phyloP scores from a whole-genome alignment of 2,888 invertebrate genomes.

The Lasioglossum oenotherae region DNA sequence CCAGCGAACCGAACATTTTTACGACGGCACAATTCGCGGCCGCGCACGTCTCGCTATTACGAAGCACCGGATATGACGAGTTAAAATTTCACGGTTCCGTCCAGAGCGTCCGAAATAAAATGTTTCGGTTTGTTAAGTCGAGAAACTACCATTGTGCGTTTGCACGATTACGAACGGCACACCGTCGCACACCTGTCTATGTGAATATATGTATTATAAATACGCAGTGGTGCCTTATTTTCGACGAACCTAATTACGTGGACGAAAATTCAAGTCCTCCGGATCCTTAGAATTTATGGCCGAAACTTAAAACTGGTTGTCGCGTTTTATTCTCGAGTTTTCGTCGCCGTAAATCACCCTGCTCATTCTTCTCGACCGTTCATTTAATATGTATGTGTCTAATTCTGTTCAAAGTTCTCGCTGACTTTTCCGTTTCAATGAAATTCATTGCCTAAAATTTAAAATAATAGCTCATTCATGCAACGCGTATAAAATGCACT shows the following conservation, averaged over 20 bases:
- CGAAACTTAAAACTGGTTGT: background rate
- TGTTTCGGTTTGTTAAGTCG: slow-evolving; percentile 44
- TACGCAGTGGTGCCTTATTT: background rate
- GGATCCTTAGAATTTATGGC: background rate
- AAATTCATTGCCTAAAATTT: background rate
- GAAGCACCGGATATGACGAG: slow-evolving; percentile 36
- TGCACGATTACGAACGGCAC: slow-evolving; percentile 34
- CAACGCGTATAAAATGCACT: no score
- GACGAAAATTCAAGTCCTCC: slow-evolving; percentile 20
- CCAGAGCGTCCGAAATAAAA: slow-evolving; percentile 33
- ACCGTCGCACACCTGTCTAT: background rate
- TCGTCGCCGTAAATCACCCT: background rate
- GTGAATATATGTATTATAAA: background rate
- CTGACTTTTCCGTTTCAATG: background rate
- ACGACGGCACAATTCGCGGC: slow-evolving; percentile 13
- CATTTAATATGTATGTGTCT: background rate
- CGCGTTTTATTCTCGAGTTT: background rate
- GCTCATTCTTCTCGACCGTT: background rate
- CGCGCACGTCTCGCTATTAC: background rate
- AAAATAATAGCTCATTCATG: background rate
- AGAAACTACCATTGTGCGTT: slow-evolving; percentile 22
- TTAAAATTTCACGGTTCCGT: slow-evolving; percentile 45
- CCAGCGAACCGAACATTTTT: slow-evolving; percentile 29
- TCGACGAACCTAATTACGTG: slow-evolving; percentile 42
- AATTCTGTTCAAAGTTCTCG: background rate